Conservation (phyloP, 2,113 vertebrate genomes). For the Ameiurus melas region DNA sequence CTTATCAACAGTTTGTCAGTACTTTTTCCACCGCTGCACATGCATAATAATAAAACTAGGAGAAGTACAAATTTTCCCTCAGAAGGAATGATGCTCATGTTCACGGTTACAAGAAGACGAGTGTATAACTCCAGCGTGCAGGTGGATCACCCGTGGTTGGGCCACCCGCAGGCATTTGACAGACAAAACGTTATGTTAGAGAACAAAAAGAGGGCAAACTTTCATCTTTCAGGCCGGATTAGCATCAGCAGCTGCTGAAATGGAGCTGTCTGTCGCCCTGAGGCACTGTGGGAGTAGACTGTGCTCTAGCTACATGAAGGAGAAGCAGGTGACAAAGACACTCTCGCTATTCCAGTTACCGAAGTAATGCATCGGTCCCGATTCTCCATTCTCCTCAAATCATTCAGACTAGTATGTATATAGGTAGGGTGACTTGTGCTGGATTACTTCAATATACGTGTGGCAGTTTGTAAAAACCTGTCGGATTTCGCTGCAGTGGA, state of each 20-base stretch:
- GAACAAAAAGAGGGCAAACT: conserved; percentile 55
- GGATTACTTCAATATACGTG: background rate
- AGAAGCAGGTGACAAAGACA: conserved; percentile 48
- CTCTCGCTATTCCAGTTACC: background rate
- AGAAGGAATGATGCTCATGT: background rate
- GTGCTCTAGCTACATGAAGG: conserved; percentile 19
- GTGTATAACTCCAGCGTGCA: background rate
- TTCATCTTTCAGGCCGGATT: conserved; percentile 56
- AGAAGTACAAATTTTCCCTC: background rate
- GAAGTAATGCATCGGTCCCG: background rate
- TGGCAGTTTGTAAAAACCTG: background rate
- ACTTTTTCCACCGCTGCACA: background rate
- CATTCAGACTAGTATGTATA: background rate
- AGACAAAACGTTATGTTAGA: conserved; percentile 53
- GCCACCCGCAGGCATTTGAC: conserved; percentile 53
- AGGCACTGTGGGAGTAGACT: conserved; percentile 48
- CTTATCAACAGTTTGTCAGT: background rate
- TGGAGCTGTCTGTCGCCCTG: conserved; percentile 53
- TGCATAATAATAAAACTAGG: background rate
- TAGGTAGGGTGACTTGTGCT: background rate
- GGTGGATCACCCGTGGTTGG: conserved; percentile 4
- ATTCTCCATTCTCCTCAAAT: background rate
- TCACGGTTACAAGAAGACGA: background rate
- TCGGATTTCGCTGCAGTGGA: background rate
- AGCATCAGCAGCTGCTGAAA: conserved; percentile 47